A percentile compares a stretch with the other conserved stretches of the same genome.
phyloP scores from a whole-genome alignment of 2,113 vertebrate genomes.

The Leptosomus discolor region DNA sequence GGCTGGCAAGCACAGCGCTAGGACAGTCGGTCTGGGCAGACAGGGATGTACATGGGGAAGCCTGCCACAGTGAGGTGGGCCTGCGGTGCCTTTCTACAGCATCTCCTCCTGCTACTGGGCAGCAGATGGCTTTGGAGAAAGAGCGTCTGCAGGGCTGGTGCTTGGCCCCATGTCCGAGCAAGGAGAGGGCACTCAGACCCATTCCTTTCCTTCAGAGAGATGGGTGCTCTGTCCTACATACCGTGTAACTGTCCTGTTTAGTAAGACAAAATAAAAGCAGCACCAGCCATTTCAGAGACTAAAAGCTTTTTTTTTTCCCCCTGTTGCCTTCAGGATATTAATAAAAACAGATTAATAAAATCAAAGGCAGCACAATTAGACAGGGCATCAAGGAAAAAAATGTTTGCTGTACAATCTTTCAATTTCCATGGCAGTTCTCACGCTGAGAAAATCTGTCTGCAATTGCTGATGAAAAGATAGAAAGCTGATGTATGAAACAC shows the following conservation, averaged over 20 bases:
- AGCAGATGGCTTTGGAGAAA: not conserved
- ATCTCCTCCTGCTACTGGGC: not conserved
- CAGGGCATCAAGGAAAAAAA: conserved; percentile 32
- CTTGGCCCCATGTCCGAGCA: accelerated
- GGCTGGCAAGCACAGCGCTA: accelerated
- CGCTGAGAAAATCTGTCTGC: conserved; percentile 67
- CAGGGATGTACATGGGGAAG: not conserved
- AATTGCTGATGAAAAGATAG: conserved; percentile 46
- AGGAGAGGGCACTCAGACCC: not conserved
- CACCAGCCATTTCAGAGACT: not conserved
- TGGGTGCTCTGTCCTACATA: not conserved
- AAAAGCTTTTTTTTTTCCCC: not conserved
- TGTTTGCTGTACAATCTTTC: conserved; percentile 52
- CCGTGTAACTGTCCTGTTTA: accelerated
- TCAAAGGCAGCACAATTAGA: conserved; percentile 58
- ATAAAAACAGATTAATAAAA: conserved; percentile 72
- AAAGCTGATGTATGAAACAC: conserved; percentile 35
- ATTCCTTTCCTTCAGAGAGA: not conserved
- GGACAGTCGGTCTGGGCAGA: no score
- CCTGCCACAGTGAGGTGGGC: accelerated
- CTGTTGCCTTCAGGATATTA: conserved; percentile 67
- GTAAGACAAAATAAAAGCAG: not conserved
- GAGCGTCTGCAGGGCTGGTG: no score
- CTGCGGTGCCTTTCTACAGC: not conserved
- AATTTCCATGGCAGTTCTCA: conserved; percentile 60